These are phyloP conservation scores for Microcebus jonahi DNA, from an alignment of 2,113 vertebrate species.

Conservation along the genomic window DNA sequence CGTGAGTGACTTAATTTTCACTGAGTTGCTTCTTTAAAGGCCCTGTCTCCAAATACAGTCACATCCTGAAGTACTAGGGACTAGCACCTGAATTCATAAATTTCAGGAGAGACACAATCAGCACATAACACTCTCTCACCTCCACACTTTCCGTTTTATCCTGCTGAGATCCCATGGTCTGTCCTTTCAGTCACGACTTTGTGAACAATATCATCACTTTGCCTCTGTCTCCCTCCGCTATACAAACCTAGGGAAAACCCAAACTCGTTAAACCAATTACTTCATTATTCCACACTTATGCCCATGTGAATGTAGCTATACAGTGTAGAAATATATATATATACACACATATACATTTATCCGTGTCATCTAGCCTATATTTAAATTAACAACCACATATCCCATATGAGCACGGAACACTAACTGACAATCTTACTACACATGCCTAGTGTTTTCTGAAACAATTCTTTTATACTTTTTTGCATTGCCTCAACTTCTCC, in stretches of 20 bases:
- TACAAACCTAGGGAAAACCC: background rate
- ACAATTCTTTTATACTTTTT: background rate
- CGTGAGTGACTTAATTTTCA: background rate
- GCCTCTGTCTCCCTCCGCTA: background rate
- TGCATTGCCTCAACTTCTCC: background rate
- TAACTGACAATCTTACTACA: background rate
- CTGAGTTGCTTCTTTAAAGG: background rate
- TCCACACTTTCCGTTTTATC: background rate
- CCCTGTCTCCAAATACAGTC: background rate
- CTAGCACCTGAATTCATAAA: background rate
- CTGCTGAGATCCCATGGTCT: background rate
- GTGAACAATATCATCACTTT: background rate
- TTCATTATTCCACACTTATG: background rate
- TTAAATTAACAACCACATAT: background rate
- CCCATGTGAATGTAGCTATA: background rate
- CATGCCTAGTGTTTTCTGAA: background rate
- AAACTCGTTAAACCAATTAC: background rate
- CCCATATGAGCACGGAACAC: background rate
- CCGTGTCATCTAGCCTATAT: background rate
- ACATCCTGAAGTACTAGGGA: background rate
- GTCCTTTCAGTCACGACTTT: background rate
- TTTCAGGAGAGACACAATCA: too few species aligned
- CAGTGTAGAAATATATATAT: background rate
- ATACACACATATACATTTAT: background rate
- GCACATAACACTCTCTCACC: background rate